phyloP scores from a whole-genome alignment of 2,888 invertebrate species.

The Conus canariensis region DNA sequence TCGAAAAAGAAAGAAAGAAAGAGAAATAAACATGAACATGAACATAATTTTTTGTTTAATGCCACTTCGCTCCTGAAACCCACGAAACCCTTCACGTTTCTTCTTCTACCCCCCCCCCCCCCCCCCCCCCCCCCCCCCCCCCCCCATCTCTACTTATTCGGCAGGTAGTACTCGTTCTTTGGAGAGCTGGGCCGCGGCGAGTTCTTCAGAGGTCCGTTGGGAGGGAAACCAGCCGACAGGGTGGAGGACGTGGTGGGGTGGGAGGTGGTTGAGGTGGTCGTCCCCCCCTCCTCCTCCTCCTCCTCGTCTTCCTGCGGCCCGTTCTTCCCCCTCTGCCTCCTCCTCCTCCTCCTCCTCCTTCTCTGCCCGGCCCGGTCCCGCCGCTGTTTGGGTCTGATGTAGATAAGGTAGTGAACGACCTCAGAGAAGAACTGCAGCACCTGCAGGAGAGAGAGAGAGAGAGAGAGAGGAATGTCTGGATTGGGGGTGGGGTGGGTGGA shows the following conservation, averaged over 20 bases:
- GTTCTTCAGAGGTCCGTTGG: conserved; percentile 4
- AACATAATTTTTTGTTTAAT: no score
- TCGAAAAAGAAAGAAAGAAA: no score
- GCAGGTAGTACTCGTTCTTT: neutral
- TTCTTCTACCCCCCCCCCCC: no score
- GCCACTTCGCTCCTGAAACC: no score
- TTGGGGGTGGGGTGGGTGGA: neutral
- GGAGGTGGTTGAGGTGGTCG: neutral
- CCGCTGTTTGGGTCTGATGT: neutral
- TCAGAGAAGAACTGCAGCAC: conserved; percentile 27
- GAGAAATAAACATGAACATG: no score
- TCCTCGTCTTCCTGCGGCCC: neutral
- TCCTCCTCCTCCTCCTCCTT: neutral
- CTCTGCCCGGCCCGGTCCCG: neutral
- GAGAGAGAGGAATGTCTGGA: neutral
- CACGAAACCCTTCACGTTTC: no score
- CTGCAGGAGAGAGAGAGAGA: neutral
- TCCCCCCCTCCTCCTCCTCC: neutral
- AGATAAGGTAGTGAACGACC: neutral
- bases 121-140: neutral
- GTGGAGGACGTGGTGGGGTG: neutral
- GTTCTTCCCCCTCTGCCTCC: neutral
- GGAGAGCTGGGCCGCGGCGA: neutral
- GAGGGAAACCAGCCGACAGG: neutral
- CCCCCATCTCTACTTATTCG: neutral